Conservation (phyloP, 2,113 vertebrate species). For the Sciurus niger region DNA sequence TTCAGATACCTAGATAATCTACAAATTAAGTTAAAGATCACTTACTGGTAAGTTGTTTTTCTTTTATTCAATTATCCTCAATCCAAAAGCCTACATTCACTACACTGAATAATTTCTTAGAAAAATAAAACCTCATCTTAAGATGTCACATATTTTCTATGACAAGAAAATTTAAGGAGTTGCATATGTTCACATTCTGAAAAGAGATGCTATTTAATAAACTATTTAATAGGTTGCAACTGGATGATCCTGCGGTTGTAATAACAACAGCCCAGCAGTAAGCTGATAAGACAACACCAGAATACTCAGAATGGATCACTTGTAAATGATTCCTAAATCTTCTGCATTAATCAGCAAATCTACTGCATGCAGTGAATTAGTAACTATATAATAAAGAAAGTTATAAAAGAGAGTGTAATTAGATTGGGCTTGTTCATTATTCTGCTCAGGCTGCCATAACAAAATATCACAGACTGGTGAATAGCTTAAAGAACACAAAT, state of each 20-base stretch:
- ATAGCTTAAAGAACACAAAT: not conserved
- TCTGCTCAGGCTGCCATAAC: not conserved
- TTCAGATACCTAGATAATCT: not conserved
- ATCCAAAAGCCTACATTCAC: not conserved
- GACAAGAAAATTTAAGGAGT: not conserved
- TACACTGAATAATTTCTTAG: conserved; percentile 11
- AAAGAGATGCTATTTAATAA: conserved; percentile 46
- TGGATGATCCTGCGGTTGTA: not conserved
- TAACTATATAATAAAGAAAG: not conserved
- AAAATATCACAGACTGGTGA: not conserved
- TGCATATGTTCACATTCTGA: not conserved
- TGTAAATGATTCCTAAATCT: conserved; percentile 25
- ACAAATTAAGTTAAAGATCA: not conserved
- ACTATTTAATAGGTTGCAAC: not conserved
- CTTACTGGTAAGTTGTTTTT: conserved; percentile 19
- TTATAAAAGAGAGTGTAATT: not conserved
- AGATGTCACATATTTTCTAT: not conserved
- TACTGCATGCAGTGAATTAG: not conserved
- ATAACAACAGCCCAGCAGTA: not conserved
- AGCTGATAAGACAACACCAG: conserved; percentile 16
- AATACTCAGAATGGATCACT: not conserved
- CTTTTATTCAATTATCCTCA: conserved; percentile 19
- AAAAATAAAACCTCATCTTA: conserved; percentile 33
- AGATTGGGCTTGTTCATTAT: not conserved
- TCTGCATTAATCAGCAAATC: not conserved